phyloP scores from a whole-genome alignment of 2,888 invertebrate genomes.

The Campaea margaritaria region DNA sequence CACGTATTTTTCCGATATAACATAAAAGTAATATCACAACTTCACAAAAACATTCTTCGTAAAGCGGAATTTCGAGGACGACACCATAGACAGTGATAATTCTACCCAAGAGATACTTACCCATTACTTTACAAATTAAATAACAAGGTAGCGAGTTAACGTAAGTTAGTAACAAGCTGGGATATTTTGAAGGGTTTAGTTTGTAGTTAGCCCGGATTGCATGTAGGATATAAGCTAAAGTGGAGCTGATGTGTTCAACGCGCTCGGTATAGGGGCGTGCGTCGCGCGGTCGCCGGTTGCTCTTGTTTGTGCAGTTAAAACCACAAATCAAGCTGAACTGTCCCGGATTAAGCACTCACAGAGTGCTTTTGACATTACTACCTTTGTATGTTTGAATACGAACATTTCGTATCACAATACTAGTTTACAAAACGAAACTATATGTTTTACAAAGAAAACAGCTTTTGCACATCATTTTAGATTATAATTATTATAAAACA shows the following conservation, averaged over 20 bases:
- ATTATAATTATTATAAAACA: too few relatives aligned
- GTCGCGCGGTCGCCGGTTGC: slow-evolving; percentile 32
- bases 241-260: slow-evolving; percentile 2
- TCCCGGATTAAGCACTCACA: slow-evolving; percentile 54
- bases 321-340: slow-evolving; percentile 65
- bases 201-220: slow-evolving; percentile 6
- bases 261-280: slow-evolving; percentile 1
- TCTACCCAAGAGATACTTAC: slow-evolving; percentile 1
- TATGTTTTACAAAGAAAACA: too few relatives aligned
- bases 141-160: slow-evolving; percentile 20
- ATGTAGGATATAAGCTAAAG: background rate
- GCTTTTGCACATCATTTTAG: too few relatives aligned
- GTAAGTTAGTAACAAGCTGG: slow-evolving; percentile 22
- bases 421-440: background rate
- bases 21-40: slow-evolving; percentile 1
- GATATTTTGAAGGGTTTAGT: slow-evolving; percentile 17
- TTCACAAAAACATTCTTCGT: background rate
- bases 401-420: slow-evolving; percentile 17
- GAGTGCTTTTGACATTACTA: slow-evolving; percentile 50
- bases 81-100: background rate
- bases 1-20: background rate
- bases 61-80: background rate
- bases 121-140: slow-evolving; percentile 16
- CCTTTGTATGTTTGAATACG: slow-evolving; percentile 20
- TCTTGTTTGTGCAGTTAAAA: slow-evolving; percentile 58